phyloP scores from a whole-genome alignment of 2,888 invertebrate genomes.

The Cantharis flavilabris region DNA sequence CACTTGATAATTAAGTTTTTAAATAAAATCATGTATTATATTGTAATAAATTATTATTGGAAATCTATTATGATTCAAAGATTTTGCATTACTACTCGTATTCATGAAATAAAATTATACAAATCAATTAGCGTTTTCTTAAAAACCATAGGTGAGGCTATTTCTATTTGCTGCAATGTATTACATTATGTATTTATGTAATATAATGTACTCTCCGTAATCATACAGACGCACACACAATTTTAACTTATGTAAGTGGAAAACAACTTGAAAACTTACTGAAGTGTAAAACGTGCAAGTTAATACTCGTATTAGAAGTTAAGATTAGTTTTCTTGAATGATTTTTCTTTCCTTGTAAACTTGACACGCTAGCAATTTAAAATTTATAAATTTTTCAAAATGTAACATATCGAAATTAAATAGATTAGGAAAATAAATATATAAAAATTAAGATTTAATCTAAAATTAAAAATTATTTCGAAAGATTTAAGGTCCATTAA shows the following conservation, averaged over 20 bases:
- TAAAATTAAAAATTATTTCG: neutral
- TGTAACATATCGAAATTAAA: neutral
- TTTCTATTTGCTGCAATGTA: neutral
- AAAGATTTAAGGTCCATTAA: neutral
- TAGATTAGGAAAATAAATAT: neutral
- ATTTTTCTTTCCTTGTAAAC: conserved; percentile 5
- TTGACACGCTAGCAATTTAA: neutral
- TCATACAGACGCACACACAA: neutral
- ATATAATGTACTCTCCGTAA: neutral
- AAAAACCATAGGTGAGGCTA: too few relatives aligned
- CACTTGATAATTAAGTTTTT: too few relatives aligned
- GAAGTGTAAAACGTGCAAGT: conserved; percentile 16
- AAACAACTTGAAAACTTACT: conserved; percentile 9
- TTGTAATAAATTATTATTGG: too few relatives aligned
- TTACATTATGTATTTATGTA: neutral
- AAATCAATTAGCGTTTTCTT: too few relatives aligned
- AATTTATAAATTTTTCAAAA: neutral
- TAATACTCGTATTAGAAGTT: conserved; percentile 10
- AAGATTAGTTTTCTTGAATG: conserved; percentile 8
- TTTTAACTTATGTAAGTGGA: neutral
- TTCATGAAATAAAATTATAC: too few relatives aligned
- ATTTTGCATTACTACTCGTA: too few relatives aligned
- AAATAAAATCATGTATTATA: too few relatives aligned
- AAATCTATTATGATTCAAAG: too few relatives aligned
- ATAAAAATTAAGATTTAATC: neutral